Evolutionary conservation across 2,113 vertebrate genomes (phyloP).

Genomic region (Carassius auratus): DNA sequence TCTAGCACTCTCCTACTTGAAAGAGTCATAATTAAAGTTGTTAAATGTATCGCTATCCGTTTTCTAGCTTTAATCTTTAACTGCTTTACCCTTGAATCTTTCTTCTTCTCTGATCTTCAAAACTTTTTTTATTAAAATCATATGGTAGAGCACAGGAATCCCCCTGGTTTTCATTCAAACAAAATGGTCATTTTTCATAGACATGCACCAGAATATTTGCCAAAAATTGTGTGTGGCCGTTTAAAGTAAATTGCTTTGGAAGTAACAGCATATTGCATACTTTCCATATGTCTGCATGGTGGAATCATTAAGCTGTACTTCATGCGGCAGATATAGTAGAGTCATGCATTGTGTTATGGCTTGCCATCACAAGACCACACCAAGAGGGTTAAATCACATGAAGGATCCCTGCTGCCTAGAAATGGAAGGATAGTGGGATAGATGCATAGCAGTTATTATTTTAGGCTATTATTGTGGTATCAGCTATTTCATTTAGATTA

Average conservation of each 20-base stretch:
- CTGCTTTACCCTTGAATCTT: not conserved
- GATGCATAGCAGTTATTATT: not conserved
- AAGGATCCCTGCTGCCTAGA: not conserved
- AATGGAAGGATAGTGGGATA: not conserved
- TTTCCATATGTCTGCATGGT: conserved; percentile 31
- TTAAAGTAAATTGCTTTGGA: not conserved
- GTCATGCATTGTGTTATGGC: not conserved
- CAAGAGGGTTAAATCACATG: conserved; percentile 5
- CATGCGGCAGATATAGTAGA: not conserved
- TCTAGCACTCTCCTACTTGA: not conserved
- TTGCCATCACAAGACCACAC: not conserved
- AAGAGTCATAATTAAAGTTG: not conserved
- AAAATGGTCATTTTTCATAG: not conserved
- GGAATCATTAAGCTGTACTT: not conserved
- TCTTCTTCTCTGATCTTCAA: not conserved
- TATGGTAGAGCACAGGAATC: not conserved
- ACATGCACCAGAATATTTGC: not conserved
- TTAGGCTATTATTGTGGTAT: not conserved
- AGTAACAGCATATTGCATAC: conserved; percentile 1
- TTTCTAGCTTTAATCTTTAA: not conserved
- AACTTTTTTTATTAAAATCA: not conserved
- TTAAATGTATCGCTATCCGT: not conserved
- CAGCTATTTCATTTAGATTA: not conserved
- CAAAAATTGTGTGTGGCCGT: not conserved
- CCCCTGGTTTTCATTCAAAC: conserved; percentile 5